A percentile compares a stretch with the other conserved stretches of the same genome.
Conservation (phyloP, 2,888 invertebrate species). For the Tenodera sinensis region DNA sequence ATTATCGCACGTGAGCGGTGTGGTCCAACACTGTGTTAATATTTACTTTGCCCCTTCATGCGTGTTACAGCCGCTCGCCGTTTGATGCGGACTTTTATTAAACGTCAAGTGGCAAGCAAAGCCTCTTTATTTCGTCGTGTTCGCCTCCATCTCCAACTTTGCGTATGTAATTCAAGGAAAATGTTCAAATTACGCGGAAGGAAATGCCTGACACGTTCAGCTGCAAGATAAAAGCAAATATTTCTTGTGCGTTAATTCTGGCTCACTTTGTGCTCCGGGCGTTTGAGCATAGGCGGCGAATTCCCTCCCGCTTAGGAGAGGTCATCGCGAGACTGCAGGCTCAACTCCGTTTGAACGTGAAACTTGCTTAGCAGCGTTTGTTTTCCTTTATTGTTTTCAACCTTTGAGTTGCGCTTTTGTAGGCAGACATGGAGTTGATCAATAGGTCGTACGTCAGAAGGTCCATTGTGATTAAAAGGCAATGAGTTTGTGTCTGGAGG, state of each 20-base stretch:
- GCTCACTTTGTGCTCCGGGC: neutral
- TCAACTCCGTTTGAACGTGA: neutral
- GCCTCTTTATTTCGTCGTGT: neutral
- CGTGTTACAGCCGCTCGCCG: neutral
- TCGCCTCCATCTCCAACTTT: neutral
- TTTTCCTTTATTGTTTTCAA: neutral
- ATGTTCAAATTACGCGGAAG: neutral
- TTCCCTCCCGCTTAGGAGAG: neutral
- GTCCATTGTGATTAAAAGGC: too few relatives aligned
- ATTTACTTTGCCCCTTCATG: neutral
- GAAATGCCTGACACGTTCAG: neutral
- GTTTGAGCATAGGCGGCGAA: neutral
- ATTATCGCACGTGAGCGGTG: too few relatives aligned
- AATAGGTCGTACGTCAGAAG: too few relatives aligned
- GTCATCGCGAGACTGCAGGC: neutral
- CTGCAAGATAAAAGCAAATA: neutral
- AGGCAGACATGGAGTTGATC: too few relatives aligned
- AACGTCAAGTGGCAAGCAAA: neutral
- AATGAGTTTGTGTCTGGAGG: too few relatives aligned
- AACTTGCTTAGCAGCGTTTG: neutral
- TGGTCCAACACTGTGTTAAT: neutral
- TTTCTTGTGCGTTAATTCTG: neutral
- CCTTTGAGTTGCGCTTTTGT: neutral
- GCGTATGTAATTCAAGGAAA: neutral
- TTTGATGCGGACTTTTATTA: conserved; percentile 15